A percentile compares a stretch with the other conserved stretches of the same genome.
Conservation (phyloP, 2,113 vertebrate species). For the Gobiocypris rarus region DNA sequence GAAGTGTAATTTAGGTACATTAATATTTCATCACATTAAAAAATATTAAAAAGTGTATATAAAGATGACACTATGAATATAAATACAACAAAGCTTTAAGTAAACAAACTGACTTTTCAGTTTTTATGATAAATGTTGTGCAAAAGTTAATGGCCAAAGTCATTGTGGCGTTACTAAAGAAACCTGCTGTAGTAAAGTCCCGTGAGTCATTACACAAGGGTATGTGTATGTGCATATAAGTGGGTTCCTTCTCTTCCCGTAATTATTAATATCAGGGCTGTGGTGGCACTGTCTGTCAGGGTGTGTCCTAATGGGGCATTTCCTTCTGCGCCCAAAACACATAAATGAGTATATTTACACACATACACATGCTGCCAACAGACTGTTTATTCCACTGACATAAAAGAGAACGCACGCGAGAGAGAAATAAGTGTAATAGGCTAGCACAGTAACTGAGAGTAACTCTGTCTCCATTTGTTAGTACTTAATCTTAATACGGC, state of each 20-base stretch:
- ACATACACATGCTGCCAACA: constrained; percentile 51
- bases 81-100: not conserved
- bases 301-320: constrained; percentile 77
- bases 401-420: constrained; percentile 45
- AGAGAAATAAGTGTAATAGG: constrained; percentile 49
- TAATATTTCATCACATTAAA: too few relatives aligned
- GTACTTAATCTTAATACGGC: constrained; percentile 24
- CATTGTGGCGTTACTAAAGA: constrained; percentile 33
- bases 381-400: constrained; percentile 43
- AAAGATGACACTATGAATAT: not conserved
- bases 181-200: constrained; percentile 35
- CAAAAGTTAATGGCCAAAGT: constrained; percentile 42
- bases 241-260: constrained; percentile 47
- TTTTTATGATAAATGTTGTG: constrained; percentile 37
- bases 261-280: constrained; percentile 64
- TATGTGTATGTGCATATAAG: constrained; percentile 34
- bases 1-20: too few relatives aligned
- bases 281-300: constrained; percentile 62
- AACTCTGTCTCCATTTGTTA: constrained; percentile 34
- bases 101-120: not conserved
- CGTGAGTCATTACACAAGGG: constrained; percentile 34
- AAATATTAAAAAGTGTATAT: not conserved
- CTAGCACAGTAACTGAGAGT: not conserved
- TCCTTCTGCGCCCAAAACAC: constrained; percentile 72
- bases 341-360: constrained; percentile 59